Evolutionary conservation across 2,113 vertebrate genomes (phyloP).

Genomic region (Aix galericulata): DNA sequence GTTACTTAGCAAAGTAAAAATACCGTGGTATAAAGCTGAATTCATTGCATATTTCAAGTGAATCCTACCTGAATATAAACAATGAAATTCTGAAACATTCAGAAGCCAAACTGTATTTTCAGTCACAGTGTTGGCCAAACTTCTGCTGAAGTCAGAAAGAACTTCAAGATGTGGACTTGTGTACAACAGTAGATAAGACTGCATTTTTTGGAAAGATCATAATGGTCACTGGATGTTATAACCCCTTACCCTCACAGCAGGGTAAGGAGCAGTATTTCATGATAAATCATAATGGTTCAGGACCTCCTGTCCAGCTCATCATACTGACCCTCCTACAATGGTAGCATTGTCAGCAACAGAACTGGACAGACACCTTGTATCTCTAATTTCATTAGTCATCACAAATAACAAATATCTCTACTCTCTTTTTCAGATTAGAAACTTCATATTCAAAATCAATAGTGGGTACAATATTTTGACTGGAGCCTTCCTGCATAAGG

Average conservation of each 20-base stretch:
- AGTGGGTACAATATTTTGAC: background rate
- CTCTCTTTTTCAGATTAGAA: background rate
- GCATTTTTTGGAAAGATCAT: background rate
- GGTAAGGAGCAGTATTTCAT: background rate
- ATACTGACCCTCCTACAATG: background rate
- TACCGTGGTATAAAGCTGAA: background rate
- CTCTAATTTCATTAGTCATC: background rate
- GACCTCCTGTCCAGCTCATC: background rate
- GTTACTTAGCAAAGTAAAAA: background rate
- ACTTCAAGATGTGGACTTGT: background rate
- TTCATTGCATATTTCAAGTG: background rate
- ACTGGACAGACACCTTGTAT: background rate
- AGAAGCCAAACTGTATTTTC: background rate
- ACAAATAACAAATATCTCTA: background rate
- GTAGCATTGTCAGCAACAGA: background rate
- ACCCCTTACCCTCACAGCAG: background rate
- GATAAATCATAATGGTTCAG: background rate
- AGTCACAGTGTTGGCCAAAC: background rate
- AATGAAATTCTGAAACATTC: background rate
- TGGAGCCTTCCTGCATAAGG: background rate
- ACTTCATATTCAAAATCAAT: background rate
- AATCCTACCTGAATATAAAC: background rate
- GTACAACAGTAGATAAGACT: background rate
- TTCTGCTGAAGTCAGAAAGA: background rate
- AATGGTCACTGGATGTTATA: background rate